phyloP scores from a whole-genome alignment of 2,797 vertebrate species.

The Ibycter americanus region DNA sequence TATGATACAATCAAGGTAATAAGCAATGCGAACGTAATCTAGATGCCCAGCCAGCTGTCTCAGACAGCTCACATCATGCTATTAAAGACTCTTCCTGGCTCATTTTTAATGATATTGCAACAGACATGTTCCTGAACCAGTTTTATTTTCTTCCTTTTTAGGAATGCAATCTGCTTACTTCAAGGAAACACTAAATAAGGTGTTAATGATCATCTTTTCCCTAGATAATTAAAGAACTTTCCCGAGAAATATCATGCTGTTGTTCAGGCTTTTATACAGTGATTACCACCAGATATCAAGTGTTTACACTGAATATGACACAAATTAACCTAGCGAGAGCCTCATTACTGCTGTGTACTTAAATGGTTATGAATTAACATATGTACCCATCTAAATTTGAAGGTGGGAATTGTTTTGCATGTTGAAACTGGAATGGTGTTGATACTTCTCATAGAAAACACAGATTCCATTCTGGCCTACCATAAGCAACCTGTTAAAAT shows the following conservation, averaged over 20 bases:
- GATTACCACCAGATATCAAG: constrained; percentile 51
- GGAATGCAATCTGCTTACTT: neutral
- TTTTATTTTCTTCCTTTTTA: constrained; percentile 14
- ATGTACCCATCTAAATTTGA: constrained; percentile 33
- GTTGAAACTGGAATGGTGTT: neutral
- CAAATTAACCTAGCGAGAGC: constrained; percentile 59
- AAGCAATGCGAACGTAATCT: neutral
- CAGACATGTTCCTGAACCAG: neutral
- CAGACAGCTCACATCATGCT: neutral
- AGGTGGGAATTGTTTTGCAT: constrained; percentile 34
- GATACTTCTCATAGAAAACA: neutral
- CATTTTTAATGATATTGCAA: constrained; percentile 1
- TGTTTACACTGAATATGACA: constrained; percentile 50
- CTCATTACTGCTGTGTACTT: constrained; percentile 45
- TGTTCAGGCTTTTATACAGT: constrained; percentile 41
- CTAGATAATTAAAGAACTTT: constrained; percentile 38
- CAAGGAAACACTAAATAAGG: constrained; percentile 39
- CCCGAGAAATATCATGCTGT: constrained; percentile 42
- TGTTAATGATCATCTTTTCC: constrained; percentile 22
- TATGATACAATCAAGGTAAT: neutral
- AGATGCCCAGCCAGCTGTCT: neutral
- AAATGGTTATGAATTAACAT: constrained; percentile 53
- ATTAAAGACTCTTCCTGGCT: neutral
- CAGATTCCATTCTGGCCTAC: neutral
- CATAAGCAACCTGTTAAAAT: neutral